phyloP scores from a whole-genome alignment of 1,140 invertebrate species.

The Arctopsyche grandis region DNA sequence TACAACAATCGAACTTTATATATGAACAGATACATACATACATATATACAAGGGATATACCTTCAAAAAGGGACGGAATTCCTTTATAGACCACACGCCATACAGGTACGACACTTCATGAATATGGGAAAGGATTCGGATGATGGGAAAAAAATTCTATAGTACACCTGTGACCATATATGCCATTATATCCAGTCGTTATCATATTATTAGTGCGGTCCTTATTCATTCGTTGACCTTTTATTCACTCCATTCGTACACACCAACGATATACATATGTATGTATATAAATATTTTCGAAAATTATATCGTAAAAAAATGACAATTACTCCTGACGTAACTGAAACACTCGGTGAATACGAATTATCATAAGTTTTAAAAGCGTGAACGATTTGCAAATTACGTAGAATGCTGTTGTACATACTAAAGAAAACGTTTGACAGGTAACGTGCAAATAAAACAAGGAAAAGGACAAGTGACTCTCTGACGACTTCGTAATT shows the following conservation, averaged over 20 bases:
- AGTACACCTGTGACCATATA: conserved; percentile 17
- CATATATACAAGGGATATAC: no score
- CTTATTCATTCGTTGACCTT: conserved; percentile 2
- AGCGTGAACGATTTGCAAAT: neutral
- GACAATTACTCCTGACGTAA: neutral
- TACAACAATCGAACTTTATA: conserved; percentile 5
- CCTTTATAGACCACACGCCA: neutral
- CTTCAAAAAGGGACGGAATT: neutral
- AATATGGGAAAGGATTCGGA: neutral
- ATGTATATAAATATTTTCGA: neutral
- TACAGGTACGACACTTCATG: neutral
- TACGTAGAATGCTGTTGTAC: neutral
- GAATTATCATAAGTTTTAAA: neutral
- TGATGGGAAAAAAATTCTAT: neutral
- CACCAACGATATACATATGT: neutral
- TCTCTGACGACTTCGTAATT: no score
- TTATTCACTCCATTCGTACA: neutral
- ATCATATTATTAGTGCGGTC: neutral
- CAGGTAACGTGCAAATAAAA: no score
- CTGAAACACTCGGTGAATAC: neutral
- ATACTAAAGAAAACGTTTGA: no score
- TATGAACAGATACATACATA: no score
- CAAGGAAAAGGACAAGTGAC: no score
- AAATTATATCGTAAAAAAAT: conserved; percentile 10
- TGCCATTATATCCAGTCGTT: conserved; percentile 4